Evolutionary conservation across 2,113 vertebrate species (phyloP).

Genomic region (Seriola quinqueradiata): DNA sequence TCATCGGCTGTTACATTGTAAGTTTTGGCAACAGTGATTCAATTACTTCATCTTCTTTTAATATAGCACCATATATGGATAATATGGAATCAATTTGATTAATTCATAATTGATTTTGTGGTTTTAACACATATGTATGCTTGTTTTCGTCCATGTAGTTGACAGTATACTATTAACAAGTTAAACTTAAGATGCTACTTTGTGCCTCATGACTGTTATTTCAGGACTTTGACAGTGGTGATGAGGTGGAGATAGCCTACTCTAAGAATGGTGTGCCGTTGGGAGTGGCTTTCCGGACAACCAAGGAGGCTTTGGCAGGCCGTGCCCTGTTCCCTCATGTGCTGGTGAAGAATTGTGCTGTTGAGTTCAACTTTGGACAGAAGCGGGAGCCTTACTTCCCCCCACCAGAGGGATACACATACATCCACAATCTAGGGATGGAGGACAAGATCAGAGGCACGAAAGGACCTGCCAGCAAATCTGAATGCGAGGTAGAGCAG

Average conservation of each 20-base stretch:
- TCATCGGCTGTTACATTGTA: constrained; percentile 92
- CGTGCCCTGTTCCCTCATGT: constrained; percentile 92
- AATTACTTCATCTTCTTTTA: too few relatives aligned
- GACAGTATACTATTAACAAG: background rate
- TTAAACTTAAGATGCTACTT: background rate
- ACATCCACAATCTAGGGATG: constrained; percentile 88
- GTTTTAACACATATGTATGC: background rate
- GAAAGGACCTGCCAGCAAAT: constrained; percentile 87
- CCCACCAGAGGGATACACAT: constrained; percentile 88
- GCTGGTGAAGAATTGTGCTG: constrained; percentile 92
- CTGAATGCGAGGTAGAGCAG: constrained; percentile 90
- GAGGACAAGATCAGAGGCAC: constrained; percentile 88
- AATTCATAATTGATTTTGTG: background rate
- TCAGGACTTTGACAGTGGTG: constrained; percentile 90
- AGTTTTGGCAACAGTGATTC: constrained; percentile 59
- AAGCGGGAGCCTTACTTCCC: constrained; percentile 85
- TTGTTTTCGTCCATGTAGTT: background rate
- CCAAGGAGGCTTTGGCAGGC: constrained; percentile 85
- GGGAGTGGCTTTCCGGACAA: constrained; percentile 87
- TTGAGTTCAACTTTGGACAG: constrained; percentile 96
- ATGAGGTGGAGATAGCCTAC: constrained; percentile 89
- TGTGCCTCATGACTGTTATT: background rate
- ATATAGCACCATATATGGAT: too few relatives aligned
- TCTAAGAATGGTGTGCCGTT: constrained; percentile 90
- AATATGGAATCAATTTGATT: background rate